Evolutionary conservation across 2,797 vertebrate genomes (phyloP), one percentile per base, ranked within the genome.

Genomic region (Phylloscopus collybita): DNA sequence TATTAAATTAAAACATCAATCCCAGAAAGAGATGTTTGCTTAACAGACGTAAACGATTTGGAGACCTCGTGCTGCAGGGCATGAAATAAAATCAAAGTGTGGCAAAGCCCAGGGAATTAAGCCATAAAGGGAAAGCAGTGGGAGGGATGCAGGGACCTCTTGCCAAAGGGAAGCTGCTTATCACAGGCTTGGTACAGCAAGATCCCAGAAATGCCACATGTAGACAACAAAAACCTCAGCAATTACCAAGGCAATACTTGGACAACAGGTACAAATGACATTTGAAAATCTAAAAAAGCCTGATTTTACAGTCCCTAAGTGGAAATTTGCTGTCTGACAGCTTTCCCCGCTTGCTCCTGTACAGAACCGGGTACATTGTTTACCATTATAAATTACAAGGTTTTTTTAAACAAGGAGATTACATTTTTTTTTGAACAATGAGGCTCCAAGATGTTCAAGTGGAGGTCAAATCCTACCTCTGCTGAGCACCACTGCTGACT

Each of bases 1-100:
- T 96, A 97, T 97, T 97, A 96, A 97, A 97, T 97, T 97, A 98
- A 97, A 97, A 89, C 92, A 96, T 95, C 92, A 88, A 78, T 96
- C 95, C 80, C 91, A 97, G 92, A 92, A 98, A 96, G 88, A 95
- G 82, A 94, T 96, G 93, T 97, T 97, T 97, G 95, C 94, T 97
- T 95, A 97, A 96, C 47, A 21, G 86, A 92, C 40, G 16, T 75
- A 97, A 96, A 95, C 38, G 53, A 93, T 95, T 91, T 76, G 73
- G 93, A 91, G 87, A 86, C 83, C 95, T 97, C 93, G 64, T 40
- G 82, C 95, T 94, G 74, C 79, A 95, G 45, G 74, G 88, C 93
- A 56, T 64, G 79, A 97, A 97, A 97, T 95, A 92, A 93, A 95
- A 97, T 97, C 91, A 97, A 95, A 96, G 75, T 82, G 91, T 93